A percentile compares a stretch with the other conserved stretches of the same genome.
phyloP scores from a whole-genome alignment of 2,797 vertebrate species.

The Manis javanica region DNA sequence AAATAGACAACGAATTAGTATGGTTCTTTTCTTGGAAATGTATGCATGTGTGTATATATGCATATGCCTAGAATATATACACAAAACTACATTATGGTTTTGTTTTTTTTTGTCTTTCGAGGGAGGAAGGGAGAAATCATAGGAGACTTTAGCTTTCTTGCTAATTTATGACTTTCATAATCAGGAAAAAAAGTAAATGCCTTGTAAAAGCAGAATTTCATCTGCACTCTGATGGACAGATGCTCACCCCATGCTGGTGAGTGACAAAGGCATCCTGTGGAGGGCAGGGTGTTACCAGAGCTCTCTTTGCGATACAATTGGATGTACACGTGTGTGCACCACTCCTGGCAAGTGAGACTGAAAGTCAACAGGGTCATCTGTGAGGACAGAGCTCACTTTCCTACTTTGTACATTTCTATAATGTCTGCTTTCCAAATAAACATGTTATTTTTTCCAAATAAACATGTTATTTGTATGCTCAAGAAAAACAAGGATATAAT shows the following conservation, averaged over 20 bases:
- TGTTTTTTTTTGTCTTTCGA: background rate
- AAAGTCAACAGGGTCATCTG: background rate
- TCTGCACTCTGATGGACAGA: background rate
- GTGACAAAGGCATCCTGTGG: background rate
- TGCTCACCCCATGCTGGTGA: background rate
- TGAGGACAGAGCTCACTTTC: background rate
- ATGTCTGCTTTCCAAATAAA: background rate
- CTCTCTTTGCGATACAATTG: background rate
- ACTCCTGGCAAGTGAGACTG: background rate
- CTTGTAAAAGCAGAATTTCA: background rate
- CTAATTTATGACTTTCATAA: background rate
- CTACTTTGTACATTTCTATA: background rate
- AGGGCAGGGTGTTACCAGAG: background rate
- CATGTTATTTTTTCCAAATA: background rate
- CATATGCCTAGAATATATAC: no score
- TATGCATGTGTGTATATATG: background rate
- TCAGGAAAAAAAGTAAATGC: background rate
- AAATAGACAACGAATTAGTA: background rate
- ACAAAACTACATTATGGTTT: background rate
- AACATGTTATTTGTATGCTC: background rate
- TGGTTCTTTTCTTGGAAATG: background rate
- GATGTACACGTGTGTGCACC: fast-evolving
- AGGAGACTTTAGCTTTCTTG: background rate
- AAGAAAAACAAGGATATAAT: background rate
- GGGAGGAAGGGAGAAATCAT: background rate